Conservation (phyloP, 2,888 invertebrate genomes). For the Drosophila falleni region DNA sequence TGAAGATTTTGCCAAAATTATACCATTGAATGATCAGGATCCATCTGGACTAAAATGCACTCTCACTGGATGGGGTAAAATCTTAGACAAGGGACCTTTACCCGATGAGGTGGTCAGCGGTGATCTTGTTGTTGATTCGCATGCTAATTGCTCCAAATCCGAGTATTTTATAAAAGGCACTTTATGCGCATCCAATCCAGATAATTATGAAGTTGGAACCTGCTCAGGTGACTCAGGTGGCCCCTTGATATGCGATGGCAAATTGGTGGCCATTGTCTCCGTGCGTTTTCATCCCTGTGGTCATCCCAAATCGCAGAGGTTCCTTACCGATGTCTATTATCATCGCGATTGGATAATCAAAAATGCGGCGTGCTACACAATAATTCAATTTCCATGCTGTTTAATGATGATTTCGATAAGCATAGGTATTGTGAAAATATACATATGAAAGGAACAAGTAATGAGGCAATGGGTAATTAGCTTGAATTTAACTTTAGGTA, state of each 20-base stretch:
- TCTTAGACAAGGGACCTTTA: accelerated
- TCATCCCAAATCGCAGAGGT: neutral
- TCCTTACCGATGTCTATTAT: neutral
- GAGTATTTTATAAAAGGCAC: neutral
- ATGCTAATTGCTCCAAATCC: neutral
- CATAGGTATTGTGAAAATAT: neutral
- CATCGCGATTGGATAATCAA: neutral
- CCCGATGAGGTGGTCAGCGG: neutral
- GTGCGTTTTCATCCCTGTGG: neutral
- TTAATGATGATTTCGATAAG: neutral
- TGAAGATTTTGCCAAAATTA: neutral
- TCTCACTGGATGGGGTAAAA: neutral
- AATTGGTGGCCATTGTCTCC: neutral
- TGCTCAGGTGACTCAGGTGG: neutral
- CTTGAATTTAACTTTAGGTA: too few relatives aligned
- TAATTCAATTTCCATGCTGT: neutral
- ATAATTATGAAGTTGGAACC: neutral
- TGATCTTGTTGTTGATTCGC: neutral
- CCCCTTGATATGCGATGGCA: neutral
- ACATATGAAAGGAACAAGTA: too few relatives aligned
- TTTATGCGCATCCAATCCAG: neutral
- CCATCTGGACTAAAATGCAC: neutral
- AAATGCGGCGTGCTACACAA: neutral
- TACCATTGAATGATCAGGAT: slow-evolving; percentile 16
- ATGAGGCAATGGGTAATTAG: too few relatives aligned